Evolutionary conservation across 1,140 invertebrate genomes (phyloP).

Genomic region (Euura lappo): DNA sequence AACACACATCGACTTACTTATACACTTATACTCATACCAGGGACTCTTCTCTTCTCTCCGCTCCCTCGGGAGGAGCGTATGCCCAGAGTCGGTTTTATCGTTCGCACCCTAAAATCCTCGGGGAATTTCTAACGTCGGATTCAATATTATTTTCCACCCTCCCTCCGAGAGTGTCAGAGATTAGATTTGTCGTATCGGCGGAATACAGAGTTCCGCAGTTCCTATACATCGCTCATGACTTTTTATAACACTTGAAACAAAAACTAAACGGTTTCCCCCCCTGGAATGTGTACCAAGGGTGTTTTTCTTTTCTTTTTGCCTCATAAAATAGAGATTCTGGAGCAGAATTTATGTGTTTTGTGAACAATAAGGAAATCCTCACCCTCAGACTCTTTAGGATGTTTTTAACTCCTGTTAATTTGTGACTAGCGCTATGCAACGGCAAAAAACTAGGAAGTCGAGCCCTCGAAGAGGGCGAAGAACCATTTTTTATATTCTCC

Average conservation of each 20-base stretch:
- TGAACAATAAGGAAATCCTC: constrained; percentile 42
- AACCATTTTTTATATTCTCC: too few relatives aligned
- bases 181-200: not conserved
- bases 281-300: too few relatives aligned
- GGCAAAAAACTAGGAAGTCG: not conserved
- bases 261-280: not conserved
- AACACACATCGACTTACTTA: not conserved
- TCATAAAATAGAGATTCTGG: constrained; percentile 32
- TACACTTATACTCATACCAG: not conserved
- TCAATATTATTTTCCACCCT: not conserved
- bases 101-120: not conserved
- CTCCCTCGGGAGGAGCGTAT: not conserved
- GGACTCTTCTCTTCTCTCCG: not conserved
- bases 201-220: not conserved
- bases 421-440: not conserved
- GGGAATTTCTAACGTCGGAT: not conserved
- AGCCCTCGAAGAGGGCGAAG: not conserved
- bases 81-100: not conserved
- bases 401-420: constrained; percentile 6
- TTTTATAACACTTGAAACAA: too few relatives aligned
- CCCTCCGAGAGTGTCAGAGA: not conserved
- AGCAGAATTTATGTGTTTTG: constrained; percentile 38
- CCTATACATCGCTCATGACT: not conserved
- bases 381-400: not conserved
- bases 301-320: constrained; percentile 30